These are phyloP conservation scores for Harlomillsia oculata DNA, from an alignment of 1,140 invertebrate genomes.

Conservation along the genomic window DNA sequence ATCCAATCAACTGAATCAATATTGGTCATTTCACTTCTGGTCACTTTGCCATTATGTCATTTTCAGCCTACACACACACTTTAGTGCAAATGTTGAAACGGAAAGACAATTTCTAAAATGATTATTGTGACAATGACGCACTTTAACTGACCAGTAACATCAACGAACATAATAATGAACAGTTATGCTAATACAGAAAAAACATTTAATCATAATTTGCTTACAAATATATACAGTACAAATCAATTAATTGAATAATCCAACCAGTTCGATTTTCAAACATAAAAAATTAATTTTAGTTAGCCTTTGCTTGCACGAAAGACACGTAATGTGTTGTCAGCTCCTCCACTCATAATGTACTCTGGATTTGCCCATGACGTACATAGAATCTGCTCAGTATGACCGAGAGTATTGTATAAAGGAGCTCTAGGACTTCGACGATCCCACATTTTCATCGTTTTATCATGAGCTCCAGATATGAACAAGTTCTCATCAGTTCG, in stretches of 20 bases:
- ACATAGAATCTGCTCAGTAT: constrained; percentile 86
- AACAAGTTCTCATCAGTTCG: constrained; percentile 73
- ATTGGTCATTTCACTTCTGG: neutral
- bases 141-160: neutral
- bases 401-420: constrained; percentile 83
- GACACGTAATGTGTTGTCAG: constrained; percentile 86
- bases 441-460: constrained; percentile 90
- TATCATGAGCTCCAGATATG: constrained; percentile 86
- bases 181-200: neutral
- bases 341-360: constrained; percentile 79
- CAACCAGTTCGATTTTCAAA: too few species aligned
- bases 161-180: neutral
- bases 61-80: too few species aligned
- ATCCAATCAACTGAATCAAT: neutral
- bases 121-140: too few species aligned
- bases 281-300: too few species aligned
- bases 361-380: constrained; percentile 86
- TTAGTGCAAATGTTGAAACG: too few species aligned
- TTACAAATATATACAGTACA: neutral
- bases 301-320: constrained; percentile 73
- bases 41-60: neutral
- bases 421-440: constrained; percentile 81
- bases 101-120: neutral
- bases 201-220: neutral
- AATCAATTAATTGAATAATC: too few species aligned